Conservation (phyloP, 2,113 vertebrate genomes). For the Ia io region DNA sequence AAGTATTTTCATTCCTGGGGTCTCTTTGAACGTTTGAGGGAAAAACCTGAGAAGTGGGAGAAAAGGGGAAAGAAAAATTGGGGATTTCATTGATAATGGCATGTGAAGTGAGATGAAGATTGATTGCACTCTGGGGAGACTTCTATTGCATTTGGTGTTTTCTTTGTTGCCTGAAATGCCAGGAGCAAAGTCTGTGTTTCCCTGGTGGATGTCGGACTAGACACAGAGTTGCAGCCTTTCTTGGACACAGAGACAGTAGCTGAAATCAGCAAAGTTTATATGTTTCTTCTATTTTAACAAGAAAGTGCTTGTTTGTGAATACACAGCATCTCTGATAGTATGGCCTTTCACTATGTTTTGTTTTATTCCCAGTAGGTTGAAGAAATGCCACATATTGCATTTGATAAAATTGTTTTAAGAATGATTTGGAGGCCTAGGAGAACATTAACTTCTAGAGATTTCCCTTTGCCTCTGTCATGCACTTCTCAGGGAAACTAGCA, state of each 20-base stretch:
- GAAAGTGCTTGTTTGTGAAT: background rate
- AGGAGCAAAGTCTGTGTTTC: background rate
- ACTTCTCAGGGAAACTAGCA: background rate
- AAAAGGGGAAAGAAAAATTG: slow-evolving; percentile 36
- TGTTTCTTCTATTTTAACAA: background rate
- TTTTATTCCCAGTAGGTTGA: background rate
- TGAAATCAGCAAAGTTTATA: background rate
- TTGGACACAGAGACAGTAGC: background rate
- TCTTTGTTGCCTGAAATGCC: background rate
- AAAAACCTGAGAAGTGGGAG: background rate
- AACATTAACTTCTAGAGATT: background rate
- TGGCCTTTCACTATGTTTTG: background rate
- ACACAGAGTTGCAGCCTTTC: background rate
- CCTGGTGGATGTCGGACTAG: background rate
- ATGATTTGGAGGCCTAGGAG: background rate
- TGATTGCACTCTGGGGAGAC: slow-evolving; percentile 1
- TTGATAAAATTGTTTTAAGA: background rate
- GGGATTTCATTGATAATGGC: background rate
- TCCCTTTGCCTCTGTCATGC: background rate
- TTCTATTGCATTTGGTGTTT: slow-evolving; percentile 55
- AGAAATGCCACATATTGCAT: background rate
- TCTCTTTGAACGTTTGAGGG: background rate
- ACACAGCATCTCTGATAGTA: background rate
- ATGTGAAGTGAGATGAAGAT: slow-evolving; percentile 56
- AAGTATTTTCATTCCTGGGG: slow-evolving; percentile 24